Evolutionary conservation across 1,140 invertebrate genomes (phyloP), one percentile per base, ranked within the genome.

Genomic region (Fopius arisanus): DNA sequence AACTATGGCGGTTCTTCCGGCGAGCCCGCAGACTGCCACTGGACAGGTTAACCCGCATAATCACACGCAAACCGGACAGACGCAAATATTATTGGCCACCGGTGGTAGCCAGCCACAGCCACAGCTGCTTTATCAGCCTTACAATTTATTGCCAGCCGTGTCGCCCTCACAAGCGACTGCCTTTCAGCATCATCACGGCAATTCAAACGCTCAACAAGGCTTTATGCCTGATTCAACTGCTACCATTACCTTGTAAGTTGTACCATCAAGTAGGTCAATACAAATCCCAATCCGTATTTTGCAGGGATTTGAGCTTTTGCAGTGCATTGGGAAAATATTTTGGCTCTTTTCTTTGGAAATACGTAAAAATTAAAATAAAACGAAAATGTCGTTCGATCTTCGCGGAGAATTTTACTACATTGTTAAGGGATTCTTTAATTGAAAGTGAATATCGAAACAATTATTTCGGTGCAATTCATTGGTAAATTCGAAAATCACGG

Each of bases 1-100:
- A 73, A 70, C 77, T 81, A 88, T 88, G 87, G 87, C 87, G 83
- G 86, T 87, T 74, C 87, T 88, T 85, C 87, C 87, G 83, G 86
- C 86, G 79, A 87, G 84, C 79, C 86, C 87, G 83, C 85, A 87
- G 78, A 86, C 86, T 81, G 87, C 86, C 79, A 86, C 86, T 65
- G 62, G 62, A 74, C 85, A 87, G 81, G 84, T 83, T 78, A 83
- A 78, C 77, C 79, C 82, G 77, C 82, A 82, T 76, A 75, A 81
- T 59, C 81, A 82, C 77, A 77, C 78, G 23, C 84, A 82, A 73
- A 62, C 72, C 78, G 83, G 80, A 78, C 83, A 83, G 77, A 84
- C 81, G 70, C 81, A 82, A 77, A 75, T 82, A 59, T 73, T 84
- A 71, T 78, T 84, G 70, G 78, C 83, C 73, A 69, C 12, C 9